Base-by-base conservation (phyloP, 2,888 invertebrate species). In the Agrotis ipsilon region DNA sequence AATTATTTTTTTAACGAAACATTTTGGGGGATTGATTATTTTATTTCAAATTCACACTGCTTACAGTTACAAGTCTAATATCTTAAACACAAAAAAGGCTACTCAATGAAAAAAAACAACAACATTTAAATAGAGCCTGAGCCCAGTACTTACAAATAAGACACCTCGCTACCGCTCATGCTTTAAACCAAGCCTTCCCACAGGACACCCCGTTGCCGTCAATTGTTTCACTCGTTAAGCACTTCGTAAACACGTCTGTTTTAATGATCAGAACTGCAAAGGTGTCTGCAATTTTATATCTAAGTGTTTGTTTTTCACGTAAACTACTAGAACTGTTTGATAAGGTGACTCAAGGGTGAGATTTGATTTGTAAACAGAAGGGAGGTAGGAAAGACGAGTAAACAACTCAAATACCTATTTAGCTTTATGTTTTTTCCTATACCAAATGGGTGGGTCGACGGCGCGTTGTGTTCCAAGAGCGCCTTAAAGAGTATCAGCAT, bases 221-320 rank as follows among this genome's bases (percentile, higher is more conserved):
- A 94, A 94, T 94, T 94, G 93, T 89, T 91, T 88, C 87, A 89
- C 90, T 90, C 88, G 92, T 90, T 91, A 91, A 90, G 86, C 88
- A 86, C 84, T 87, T 82, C 87, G 90, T 93, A 91, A 93, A 93
- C 89, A 93, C 82, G 82, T 86, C 89, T 63, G 74, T 77, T 86
- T 89, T 91, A 92, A 92, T 88, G 89, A 88, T 87, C 72, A 68
- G 64, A 65, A 61, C 72, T 83, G 85, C 77, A 81, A 84, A 84
- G 75, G 78, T 83, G 78, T 78, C 75, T 83, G 83, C 84, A 82
- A 59, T 80, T 78, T 81, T 81, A 59, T 81, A 71, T 19, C 48
- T 48, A 68, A 70, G 72, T 75, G 71, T 75, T 81, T 80, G 69
- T 84, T 72, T 75, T 39, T 80, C 72, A 43, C 61, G 54, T 27